Percentiles rank a stretch among this genome's conserved stretches.
phyloP scores from a whole-genome alignment of 2,888 invertebrate species.

The Lasioglossum vierecki region DNA sequence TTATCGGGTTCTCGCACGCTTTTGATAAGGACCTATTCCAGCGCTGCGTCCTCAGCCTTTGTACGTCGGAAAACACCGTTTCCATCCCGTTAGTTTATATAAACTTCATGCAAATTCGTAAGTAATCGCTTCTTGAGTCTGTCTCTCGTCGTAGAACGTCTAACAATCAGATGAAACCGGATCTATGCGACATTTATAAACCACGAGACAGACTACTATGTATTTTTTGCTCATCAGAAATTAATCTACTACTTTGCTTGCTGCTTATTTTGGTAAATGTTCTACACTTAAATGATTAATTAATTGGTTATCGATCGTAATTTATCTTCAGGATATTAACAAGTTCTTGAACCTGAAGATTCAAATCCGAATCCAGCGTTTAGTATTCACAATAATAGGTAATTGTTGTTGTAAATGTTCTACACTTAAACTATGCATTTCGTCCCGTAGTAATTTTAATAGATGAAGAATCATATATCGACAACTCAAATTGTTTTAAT shows the following conservation, averaged over 20 bases:
- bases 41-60: slow-evolving; percentile 4
- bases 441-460: too few relatives aligned
- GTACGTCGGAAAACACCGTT: neutral
- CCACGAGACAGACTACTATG: neutral
- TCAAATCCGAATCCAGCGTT: too few relatives aligned
- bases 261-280: neutral
- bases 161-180: neutral
- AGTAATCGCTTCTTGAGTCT: neutral
- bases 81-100: slow-evolving; percentile 5
- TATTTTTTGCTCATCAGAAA: neutral
- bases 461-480: too few relatives aligned
- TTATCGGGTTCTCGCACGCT: slow-evolving; percentile 4
- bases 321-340: too few relatives aligned
- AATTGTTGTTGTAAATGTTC: too few relatives aligned
- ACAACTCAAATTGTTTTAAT: neutral
- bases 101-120: slow-evolving; percentile 5
- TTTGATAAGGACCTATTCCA: neutral
- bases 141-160: neutral
- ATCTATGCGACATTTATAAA: neutral
- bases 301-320: too few relatives aligned
- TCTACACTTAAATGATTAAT: too few relatives aligned
- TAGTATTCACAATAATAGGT: too few relatives aligned
- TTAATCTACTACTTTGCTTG: neutral
- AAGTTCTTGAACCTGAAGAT: too few relatives aligned
- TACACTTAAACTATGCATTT: too few relatives aligned